Percentiles rank a stretch among this genome's conserved stretches.
Evolutionary conservation across 2,113 vertebrate genomes (phyloP).

Genomic region (Pelecanus crispus): DNA sequence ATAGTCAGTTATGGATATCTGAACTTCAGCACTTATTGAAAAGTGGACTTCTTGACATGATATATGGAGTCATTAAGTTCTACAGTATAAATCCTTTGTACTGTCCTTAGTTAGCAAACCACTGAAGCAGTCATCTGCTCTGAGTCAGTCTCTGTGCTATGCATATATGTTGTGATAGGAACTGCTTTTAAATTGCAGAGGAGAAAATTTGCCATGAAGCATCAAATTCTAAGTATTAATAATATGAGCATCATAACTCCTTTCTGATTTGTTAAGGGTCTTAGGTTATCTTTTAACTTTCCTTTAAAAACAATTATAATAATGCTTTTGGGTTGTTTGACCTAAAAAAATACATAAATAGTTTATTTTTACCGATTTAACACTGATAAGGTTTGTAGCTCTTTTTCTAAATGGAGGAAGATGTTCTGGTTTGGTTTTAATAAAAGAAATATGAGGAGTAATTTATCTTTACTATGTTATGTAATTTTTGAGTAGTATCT

Average conservation of each 20-base stretch:
- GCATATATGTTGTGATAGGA: not conserved
- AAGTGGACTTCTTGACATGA: not conserved
- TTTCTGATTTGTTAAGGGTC: not conserved
- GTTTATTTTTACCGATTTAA: not conserved
- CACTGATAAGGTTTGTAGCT: not conserved
- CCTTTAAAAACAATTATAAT: not conserved
- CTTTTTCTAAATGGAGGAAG: not conserved
- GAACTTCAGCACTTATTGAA: not conserved
- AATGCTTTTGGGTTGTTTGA: not conserved
- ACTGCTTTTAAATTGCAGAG: not conserved
- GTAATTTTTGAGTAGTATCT: not conserved
- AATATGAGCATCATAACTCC: not conserved
- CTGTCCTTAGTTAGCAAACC: not conserved
- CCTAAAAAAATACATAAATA: not conserved
- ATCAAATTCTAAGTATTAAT: not conserved
- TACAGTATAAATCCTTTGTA: not conserved
- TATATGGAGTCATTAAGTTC: not conserved
- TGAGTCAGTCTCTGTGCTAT: not conserved
- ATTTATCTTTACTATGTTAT: not conserved
- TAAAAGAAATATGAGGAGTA: not conserved
- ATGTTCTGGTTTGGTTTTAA: not conserved
- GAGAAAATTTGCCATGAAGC: not conserved
- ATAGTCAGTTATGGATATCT: not conserved
- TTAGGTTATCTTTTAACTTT: not conserved
- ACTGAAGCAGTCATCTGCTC: not conserved